Base-by-base conservation (phyloP, 2,797 vertebrate species). In the Triplophysa yarkandensis region DNA sequence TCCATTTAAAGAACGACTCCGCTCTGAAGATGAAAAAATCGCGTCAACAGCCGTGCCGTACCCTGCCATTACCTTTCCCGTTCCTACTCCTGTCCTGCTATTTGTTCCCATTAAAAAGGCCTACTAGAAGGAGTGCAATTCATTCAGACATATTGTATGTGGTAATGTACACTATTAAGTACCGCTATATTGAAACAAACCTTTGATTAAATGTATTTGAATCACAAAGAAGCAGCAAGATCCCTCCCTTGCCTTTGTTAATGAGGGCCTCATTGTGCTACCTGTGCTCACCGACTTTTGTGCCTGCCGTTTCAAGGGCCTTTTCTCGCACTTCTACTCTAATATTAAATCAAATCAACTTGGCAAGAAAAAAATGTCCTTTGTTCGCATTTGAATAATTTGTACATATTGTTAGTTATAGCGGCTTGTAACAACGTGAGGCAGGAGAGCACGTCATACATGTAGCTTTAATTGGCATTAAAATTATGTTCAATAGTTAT, bases 201-300 rank as follows among this genome's bases (percentile, higher is more conserved):
- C 92, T 91, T 90, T 93, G 89, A 93, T 92, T 92, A 93, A 92
- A 92, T 90, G 88, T 85, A 93, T 92, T 91, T 92, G 88, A 92
- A 92, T 93, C 85, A 92, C 92, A 93, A 93, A 92, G 91, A 89
- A 89, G 91, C 90, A 92, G 91, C 88, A 86, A 88, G 91, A 88
- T 85, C 81, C 86, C 88, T 89, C 87, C 83, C 88, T 80, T 76
- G 86, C 88, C 87, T 86, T 90, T 89, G 85, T 86, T 91, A 88
- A 87, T 87, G 86, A 86, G 87, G 80, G 81, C 85, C 81, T 88
- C 87, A 89, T 89, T 91, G 88, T 86, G 84, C 85, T 89, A 88
- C 91, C 88, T 90, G 86, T 61, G 25, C 88, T 84, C 4, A 84
- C 88, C 88, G 89, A 91, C 90, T 91, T 90, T 83, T 88, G 88